Conservation (phyloP, 2,113 vertebrate genomes). For the Myrmecophaga tridactyla region DNA sequence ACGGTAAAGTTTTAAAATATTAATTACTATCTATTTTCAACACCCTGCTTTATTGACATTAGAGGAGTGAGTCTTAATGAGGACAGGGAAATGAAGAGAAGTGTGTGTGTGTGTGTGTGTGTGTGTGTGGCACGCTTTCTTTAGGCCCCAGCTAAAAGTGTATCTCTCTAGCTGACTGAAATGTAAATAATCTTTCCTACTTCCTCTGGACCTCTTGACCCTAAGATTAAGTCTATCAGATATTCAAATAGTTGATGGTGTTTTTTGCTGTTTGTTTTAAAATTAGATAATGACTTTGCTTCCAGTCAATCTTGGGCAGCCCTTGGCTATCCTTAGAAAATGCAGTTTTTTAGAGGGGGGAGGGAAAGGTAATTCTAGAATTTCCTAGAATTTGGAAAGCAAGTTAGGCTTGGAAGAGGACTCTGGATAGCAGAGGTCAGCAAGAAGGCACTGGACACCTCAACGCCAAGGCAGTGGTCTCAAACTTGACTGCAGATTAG, state of each 20-base stretch:
- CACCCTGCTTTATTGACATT: no score
- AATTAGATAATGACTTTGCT: slow-evolving; percentile 1
- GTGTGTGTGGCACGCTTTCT: not conserved
- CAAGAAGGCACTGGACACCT: not conserved
- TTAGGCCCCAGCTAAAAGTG: not conserved
- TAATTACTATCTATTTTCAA: no score
- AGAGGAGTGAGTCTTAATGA: not conserved
- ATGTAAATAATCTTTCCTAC: not conserved
- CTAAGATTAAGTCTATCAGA: not conserved
- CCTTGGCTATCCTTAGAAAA: not conserved
- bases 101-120: no score
- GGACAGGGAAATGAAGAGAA: not conserved
- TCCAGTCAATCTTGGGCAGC: not conserved
- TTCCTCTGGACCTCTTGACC: not conserved
- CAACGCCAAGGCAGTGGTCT: not conserved
- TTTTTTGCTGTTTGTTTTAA: not conserved
- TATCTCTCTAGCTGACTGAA: not conserved
- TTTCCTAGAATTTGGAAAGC: slow-evolving; percentile 32
- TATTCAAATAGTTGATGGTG: not conserved
- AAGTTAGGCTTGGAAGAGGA: not conserved
- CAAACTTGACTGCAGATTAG: not conserved
- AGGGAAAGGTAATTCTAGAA: not conserved
- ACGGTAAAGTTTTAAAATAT: no score
- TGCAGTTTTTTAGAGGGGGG: not conserved
- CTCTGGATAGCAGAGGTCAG: slow-evolving; percentile 10